A percentile compares a stretch with the other conserved stretches of the same genome.
Evolutionary conservation across 2,888 invertebrate species (phyloP).

Genomic region (Stenichneumon culpator): DNA sequence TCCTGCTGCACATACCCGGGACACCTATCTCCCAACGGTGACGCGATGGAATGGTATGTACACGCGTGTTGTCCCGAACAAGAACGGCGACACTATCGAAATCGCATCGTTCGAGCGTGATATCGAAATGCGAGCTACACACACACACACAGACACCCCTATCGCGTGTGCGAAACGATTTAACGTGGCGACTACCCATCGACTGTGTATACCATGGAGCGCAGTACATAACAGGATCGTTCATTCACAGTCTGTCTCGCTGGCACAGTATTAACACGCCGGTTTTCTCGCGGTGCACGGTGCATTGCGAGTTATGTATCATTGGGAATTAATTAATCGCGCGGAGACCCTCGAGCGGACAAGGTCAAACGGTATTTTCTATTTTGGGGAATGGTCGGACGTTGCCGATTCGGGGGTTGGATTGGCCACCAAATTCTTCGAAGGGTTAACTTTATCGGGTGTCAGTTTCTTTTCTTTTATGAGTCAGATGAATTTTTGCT

Average conservation of each 20-base stretch:
- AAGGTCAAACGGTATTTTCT: neutral
- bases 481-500: too few species aligned
- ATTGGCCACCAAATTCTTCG: neutral
- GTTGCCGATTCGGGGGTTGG: neutral
- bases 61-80: constrained; percentile 58
- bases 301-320: constrained; percentile 41
- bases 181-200: constrained; percentile 13
- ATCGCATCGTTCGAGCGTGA: constrained; percentile 69
- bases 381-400: neutral
- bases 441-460: too few species aligned
- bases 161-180: constrained; percentile 33
- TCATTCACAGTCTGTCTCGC: constrained; percentile 25
- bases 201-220: neutral
- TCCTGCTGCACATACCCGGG: constrained; percentile 53
- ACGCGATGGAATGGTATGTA: constrained; percentile 51
- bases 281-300: constrained; percentile 20
- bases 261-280: constrained; percentile 31
- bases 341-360: neutral
- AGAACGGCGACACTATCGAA: constrained; percentile 70
- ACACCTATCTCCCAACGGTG: constrained; percentile 59
- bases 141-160: too few species aligned
- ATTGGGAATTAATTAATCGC: constrained; percentile 39
- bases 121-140: constrained; percentile 67
- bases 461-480: too few species aligned
- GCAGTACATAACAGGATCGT: constrained; percentile 9